Percentiles rank a stretch among this genome's conserved stretches.
These are phyloP conservation scores for Pseudopipra pipra DNA, from an alignment of 2,113 vertebrate species.

Conservation along the genomic window DNA sequence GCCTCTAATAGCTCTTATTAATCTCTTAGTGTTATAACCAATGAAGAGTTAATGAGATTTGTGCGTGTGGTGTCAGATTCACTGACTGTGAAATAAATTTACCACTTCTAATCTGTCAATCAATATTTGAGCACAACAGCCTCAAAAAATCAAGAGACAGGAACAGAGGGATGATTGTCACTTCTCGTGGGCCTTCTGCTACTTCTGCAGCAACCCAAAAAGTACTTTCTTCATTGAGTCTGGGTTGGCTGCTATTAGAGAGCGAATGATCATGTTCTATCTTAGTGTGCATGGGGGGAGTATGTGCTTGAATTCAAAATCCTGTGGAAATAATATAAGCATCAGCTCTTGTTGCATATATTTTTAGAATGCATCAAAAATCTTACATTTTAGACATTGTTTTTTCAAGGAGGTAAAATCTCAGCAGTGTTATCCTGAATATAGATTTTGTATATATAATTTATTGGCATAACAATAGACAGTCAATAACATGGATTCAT, in stretches of 20 bases:
- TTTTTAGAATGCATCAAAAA: neutral
- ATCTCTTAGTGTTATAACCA: neutral
- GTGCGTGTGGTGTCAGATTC: neutral
- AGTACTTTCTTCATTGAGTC: neutral
- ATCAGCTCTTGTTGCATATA: neutral
- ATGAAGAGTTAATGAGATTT: neutral
- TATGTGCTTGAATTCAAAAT: neutral
- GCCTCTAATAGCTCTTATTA: neutral
- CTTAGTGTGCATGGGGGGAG: neutral
- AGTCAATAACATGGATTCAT: neutral
- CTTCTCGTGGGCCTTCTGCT: neutral
- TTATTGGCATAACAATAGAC: neutral
- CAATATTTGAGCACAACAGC: neutral
- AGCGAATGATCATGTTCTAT: neutral
- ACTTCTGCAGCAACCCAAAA: neutral
- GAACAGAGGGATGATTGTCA: neutral
- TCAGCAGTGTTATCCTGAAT: neutral
- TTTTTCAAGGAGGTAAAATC: neutral
- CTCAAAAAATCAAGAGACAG: rapidly evolving
- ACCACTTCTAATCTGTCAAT: neutral
- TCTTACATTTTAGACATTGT: neutral
- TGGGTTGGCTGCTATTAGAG: neutral
- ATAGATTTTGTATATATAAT: neutral
- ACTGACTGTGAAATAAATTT: neutral
- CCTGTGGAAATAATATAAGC: neutral